Base-by-base conservation (phyloP, 2,888 invertebrate genomes). In the Caradrina kadenii region DNA sequence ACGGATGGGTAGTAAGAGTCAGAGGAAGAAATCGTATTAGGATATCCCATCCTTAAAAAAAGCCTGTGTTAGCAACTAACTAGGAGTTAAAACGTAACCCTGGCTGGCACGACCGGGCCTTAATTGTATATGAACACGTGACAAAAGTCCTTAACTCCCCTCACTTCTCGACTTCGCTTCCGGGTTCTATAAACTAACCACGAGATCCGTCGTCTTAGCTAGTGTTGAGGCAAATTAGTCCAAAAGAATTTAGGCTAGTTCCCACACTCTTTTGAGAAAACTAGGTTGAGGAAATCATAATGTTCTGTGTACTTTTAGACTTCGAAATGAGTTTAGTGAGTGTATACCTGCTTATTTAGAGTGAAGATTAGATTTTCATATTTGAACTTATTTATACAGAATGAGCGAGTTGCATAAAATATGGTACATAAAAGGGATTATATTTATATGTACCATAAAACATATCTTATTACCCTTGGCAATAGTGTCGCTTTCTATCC, bases 201-300 rank as follows among this genome's bases (percentile, higher is more conserved):
- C 26, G 67, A 55, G 22, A 60, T 39, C 49, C 58, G 19, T 13
- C 17, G 39, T 35, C 22, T 63, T 50, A 31, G 59, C 11, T 55
- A 73, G 65, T 52, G 54, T 17, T 65, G 65, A 39, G 21, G 15
- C 6, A 17, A 70, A 69, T 48, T 72, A 45, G 52, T 45, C 63
- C n/a, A 22, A 22, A 19, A 63, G 22, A 22, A 22, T 62, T 17
- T 19, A 26, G 10, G 17, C 1, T 11, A 13, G 39, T 39, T 7
- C 8, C 8, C 7, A 13, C 11, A 39, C 39, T 39, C 11, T 2
- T 39, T 49, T 42, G 6, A 0, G 21, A 17, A 35, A 49, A 55
- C 26, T 49, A 15, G 15, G 21, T 56, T 39, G 21, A 39, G 48
- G 11, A 1, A 39, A 39, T 26, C 8, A 48, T 39, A 1, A 39